Evolutionary conservation across 2,113 vertebrate genomes (phyloP).

Genomic region (Mobula hypostoma): DNA sequence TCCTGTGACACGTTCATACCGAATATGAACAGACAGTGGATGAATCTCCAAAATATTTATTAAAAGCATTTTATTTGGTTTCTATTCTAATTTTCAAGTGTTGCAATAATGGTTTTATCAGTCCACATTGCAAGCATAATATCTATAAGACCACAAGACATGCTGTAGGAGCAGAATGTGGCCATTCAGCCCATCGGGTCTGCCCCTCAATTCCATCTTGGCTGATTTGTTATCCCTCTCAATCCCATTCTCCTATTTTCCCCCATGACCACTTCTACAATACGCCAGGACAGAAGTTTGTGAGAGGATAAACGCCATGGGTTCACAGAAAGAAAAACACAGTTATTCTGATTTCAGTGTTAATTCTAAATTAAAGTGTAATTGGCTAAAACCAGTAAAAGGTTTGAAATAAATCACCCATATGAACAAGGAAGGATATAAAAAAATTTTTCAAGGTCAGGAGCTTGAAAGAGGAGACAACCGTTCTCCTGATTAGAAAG

Average conservation of each 20-base stretch:
- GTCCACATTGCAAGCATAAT: no score
- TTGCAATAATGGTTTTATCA: background rate
- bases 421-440: background rate
- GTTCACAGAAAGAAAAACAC: background rate
- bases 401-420: background rate
- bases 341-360: background rate
- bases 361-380: background rate
- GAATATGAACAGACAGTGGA: background rate
- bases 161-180: no score
- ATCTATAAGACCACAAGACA: no score
- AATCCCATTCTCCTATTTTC: no score
- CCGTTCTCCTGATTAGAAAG: no score
- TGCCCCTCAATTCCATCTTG: no score
- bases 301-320: background rate
- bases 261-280: background rate
- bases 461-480: background rate
- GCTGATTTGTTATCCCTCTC: no score
- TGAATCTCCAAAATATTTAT: background rate
- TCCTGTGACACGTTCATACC: background rate
- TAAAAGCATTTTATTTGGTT: background rate
- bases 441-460: background rate
- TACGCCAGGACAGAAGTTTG: background rate
- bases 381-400: background rate
- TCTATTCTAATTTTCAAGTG: background rate
- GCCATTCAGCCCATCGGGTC: no score